Evolutionary conservation across 2,888 invertebrate genomes (phyloP).

Genomic region (Helobdella robusta): DNA sequence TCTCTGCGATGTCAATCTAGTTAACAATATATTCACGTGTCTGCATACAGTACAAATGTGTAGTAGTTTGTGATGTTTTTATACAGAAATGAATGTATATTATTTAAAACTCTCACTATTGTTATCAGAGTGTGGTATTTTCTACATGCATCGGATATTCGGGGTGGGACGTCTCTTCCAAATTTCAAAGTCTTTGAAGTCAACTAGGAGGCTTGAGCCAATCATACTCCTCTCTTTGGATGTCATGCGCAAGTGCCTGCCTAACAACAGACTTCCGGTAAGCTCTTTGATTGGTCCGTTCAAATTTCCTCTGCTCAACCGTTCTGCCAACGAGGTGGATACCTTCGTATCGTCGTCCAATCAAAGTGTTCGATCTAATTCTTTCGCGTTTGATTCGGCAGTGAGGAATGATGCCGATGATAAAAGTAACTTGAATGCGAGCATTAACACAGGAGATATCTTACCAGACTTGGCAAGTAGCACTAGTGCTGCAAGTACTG

Average conservation of each 20-base stretch:
- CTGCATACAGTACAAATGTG: too few species aligned
- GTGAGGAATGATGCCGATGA: too few species aligned
- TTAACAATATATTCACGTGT: too few species aligned
- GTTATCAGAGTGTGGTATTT: conserved; percentile 8
- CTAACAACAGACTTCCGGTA: not conserved
- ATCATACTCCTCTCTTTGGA: conserved; percentile 15
- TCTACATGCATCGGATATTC: not conserved
- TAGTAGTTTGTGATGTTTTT: too few species aligned
- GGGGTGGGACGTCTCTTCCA: not conserved
- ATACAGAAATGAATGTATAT: too few species aligned
- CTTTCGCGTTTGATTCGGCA: not conserved
- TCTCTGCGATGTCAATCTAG: too few species aligned
- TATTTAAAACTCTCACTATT: too few species aligned
- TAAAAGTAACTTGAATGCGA: too few species aligned
- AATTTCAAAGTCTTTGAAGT: not conserved
- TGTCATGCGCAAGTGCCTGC: conserved; percentile 17
- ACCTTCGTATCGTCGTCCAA: not conserved
- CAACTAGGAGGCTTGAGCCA: not conserved
- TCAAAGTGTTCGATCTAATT: not conserved
- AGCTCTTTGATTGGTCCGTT: not conserved
- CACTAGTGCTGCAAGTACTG: not conserved
- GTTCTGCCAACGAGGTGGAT: not conserved
- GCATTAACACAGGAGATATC: too few species aligned
- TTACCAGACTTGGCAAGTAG: not conserved
- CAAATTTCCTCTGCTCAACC: not conserved